Conservation (phyloP, 2,113 vertebrate genomes). For the Rhadina sibilatrix region DNA sequence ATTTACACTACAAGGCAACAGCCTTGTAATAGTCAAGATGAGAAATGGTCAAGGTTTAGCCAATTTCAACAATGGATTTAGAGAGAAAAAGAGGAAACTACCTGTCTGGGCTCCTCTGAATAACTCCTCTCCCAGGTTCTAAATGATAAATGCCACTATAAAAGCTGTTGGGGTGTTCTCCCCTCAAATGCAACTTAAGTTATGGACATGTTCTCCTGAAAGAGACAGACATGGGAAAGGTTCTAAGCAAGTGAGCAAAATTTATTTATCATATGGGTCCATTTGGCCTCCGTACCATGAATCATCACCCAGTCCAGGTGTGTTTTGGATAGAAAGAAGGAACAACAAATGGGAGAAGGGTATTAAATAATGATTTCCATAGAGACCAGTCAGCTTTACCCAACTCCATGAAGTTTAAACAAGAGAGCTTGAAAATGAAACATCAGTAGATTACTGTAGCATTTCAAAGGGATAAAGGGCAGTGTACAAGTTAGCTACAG, state of each 20-base stretch:
- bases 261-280: background rate
- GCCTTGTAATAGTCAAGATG: background rate
- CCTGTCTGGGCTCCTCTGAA: background rate
- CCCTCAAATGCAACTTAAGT: conserved; percentile 31
- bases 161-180: conserved; percentile 17
- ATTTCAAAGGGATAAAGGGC: background rate
- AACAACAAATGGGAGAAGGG: background rate
- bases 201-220: background rate
- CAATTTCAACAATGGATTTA: conserved; percentile 19
- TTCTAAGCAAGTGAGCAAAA: conserved; percentile 11
- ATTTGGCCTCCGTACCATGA: background rate
- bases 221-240: background rate
- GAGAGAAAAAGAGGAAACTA: background rate
- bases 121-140: background rate
- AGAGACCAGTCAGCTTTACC: background rate
- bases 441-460: background rate
- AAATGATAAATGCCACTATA: conserved; percentile 32
- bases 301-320: background rate
- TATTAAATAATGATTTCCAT: conserved; percentile 27
- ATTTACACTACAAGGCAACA: background rate
- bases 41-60: conserved; percentile 35
- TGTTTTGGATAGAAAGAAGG: background rate
- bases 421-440: conserved; percentile 12
- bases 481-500: background rate
- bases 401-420: conserved; percentile 9